Evolutionary conservation across 2,113 vertebrate species (phyloP).

Genomic region (Colistium nudipinnis): DNA sequence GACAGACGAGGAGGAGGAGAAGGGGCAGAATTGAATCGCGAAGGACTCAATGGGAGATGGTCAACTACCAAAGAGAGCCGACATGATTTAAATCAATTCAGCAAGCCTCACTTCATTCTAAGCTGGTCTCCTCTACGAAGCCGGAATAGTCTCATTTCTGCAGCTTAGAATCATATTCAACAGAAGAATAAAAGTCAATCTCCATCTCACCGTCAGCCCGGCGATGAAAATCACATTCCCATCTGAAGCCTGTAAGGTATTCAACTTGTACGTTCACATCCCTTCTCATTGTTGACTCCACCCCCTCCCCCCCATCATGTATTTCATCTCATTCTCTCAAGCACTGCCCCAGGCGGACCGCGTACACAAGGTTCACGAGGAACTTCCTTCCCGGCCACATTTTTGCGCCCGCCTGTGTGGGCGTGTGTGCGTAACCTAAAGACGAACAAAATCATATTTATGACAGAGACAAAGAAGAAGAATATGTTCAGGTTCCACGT

Average conservation of each 20-base stretch:
- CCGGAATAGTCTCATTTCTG: conserved; percentile 19
- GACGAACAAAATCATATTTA: not conserved
- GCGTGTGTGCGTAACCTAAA: not conserved
- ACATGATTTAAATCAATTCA: conserved; percentile 30
- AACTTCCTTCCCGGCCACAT: conserved; percentile 42
- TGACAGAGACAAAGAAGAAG: not conserved
- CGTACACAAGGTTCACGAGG: conserved; percentile 48
- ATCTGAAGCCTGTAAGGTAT: conserved; percentile 42
- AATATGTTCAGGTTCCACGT: not conserved
- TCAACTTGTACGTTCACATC: conserved; percentile 34
- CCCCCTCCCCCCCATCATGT: conserved; percentile 45
- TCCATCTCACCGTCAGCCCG: conserved; percentile 30
- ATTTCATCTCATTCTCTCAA: conserved; percentile 50
- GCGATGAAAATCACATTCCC: conserved; percentile 35
- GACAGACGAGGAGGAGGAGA: conserved; percentile 21
- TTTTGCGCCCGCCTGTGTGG: not conserved
- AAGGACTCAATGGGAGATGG: conserved; percentile 6
- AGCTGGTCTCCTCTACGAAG: conserved; percentile 9
- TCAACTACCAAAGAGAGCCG: conserved; percentile 1
- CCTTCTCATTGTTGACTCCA: conserved; percentile 46
- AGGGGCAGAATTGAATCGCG: conserved; percentile 5
- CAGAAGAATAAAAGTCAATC: conserved; percentile 43
- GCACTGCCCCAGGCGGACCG: conserved; percentile 53
- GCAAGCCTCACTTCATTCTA: conserved; percentile 27
- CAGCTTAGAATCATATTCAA: conserved; percentile 30